Evolutionary conservation across 2,888 invertebrate species (phyloP), one percentile per base, ranked within the genome.

Genomic region (Suillia variegata): DNA sequence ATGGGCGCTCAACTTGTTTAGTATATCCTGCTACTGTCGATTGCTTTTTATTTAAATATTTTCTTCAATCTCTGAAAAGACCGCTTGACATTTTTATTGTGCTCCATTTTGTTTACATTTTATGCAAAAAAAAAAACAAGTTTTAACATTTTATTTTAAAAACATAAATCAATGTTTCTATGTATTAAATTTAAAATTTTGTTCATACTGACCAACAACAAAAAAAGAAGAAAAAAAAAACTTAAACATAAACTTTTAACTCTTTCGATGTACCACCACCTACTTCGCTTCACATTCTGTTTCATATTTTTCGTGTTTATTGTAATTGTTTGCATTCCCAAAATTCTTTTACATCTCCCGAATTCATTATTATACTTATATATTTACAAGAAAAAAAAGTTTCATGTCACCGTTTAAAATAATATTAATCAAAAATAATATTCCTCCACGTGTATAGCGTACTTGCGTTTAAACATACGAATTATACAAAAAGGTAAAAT

Each of bases 401-500:
- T 26, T 50, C 22, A 50, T 24, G 22, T 10, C 5, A 17, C n/a
- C n/a, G n/a, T n/a, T 18, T 42, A 38, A 51, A 42, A 21, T 52
- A 65, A 56, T 34, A 45, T 26, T 49, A 51, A 56, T 34, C 45
- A 55, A 31, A 56, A 52, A 22, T 50, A 50, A 18, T 24, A n/a
- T 26, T 50, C 38, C 38, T 38, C 38, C 38, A 38, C 10, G 24
- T 50, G 48, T 8, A 48, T 5, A 18, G 48, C 20, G 12, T 4
- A 47, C 2, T 17, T 15, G 20, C 49, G 24, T 49, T 49, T 49
- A 8, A n/a, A n/a, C n/a, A n/a, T n/a, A n/a, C n/a, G n/a, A n/a
- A n/a, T n/a, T n/a, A n/a, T n/a, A n/a, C 70, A 68, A 69, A 49
- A 69, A 65, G 67, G 62, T 71, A 74, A 71, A 70, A 72, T 73